Base-by-base conservation (phyloP, 2,888 invertebrate species). In the Yponomeuta cagnagella region DNA sequence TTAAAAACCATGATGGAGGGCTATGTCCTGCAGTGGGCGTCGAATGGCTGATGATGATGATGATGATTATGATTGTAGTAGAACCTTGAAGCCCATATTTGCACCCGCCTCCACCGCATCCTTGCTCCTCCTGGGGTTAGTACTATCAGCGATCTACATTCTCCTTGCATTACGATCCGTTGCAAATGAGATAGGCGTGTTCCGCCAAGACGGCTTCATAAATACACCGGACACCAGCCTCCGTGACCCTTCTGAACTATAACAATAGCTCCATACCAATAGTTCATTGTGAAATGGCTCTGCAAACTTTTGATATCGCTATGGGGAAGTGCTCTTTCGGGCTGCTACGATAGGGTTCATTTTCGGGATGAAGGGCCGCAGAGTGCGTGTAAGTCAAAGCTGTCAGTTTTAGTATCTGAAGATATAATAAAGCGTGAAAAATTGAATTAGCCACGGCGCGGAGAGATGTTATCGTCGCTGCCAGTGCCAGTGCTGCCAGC, bases 381-480 rank as follows among this genome's bases (percentile, higher is more conserved):
- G 52, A 58, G 52, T 58, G 52, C 64, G 30, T 64, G 30, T 23
- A 64, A 30, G 67, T 67, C 48, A 48, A 48, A 30, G 69, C 70
- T 70, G 70, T 65, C 70, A 71, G 31, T 68, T 72, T 72, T 43
- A 66, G 71, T 66, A 73, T 74, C 71, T 48, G 12, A 69, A 65
- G 74, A 72, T 68, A 75, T 72, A 75, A 76, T 75, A 73, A 73
- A 73, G 75, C 75, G 75, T 78, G 76, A 76, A 76, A 76, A 77
- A 77, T 77, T 76, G 73, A 76, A 76, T 77, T 75, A 73, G 74
- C 52, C 69, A 64, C 63, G 48, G 58, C 37, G 72, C 71, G 72
- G 70, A 72, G 23, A 71, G 67, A 70, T 65, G 63, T 67, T 75
- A 76, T 75, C 68, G 72, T 73, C 72, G 73, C 72, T 71, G 74